Percentiles rank a stretch among this genome's conserved stretches.
phyloP scores from a whole-genome alignment of 2,113 vertebrate genomes.

The Xiphophorus couchianus region DNA sequence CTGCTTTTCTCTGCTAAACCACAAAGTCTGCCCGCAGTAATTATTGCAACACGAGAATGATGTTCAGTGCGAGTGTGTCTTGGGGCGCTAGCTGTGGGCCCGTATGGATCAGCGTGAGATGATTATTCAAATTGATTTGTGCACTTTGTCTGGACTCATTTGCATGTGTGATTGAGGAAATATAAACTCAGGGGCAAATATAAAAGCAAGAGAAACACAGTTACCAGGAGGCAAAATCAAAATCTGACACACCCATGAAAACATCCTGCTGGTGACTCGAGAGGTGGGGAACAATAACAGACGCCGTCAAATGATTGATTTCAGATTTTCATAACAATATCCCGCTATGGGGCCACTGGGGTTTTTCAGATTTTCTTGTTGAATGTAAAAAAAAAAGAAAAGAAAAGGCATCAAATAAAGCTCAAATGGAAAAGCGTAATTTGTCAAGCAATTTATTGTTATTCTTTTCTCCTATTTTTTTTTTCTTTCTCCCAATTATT shows the following conservation, averaged over 20 bases:
- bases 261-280: background rate
- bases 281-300: slow-evolving; percentile 19
- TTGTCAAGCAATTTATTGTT: slow-evolving; percentile 17
- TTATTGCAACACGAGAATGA: slow-evolving; percentile 47
- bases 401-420: slow-evolving; percentile 16
- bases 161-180: slow-evolving; percentile 28
- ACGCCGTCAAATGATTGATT: slow-evolving; percentile 49
- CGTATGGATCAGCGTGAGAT: slow-evolving; percentile 5
- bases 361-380: slow-evolving; percentile 29
- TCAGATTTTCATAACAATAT: slow-evolving; percentile 35
- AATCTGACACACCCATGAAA: slow-evolving; percentile 33
- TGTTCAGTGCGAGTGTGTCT: slow-evolving; percentile 16
- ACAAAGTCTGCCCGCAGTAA: slow-evolving; percentile 46
- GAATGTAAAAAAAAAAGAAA: slow-evolving; percentile 8
- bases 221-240: slow-evolving; percentile 35
- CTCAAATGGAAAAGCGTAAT: slow-evolving; percentile 12
- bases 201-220: slow-evolving; percentile 24
- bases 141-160: slow-evolving; percentile 12
- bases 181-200: slow-evolving; percentile 17
- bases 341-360: slow-evolving; percentile 12
- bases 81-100: slow-evolving; percentile 29
- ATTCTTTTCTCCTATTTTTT: background rate
- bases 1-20: slow-evolving; percentile 40
- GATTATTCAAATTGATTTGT: slow-evolving; percentile 42
- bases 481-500: slow-evolving; percentile 20